These are phyloP conservation scores for Drosophila insularis DNA, from an alignment of 1,140 invertebrate genomes.

Conservation along the genomic window DNA sequence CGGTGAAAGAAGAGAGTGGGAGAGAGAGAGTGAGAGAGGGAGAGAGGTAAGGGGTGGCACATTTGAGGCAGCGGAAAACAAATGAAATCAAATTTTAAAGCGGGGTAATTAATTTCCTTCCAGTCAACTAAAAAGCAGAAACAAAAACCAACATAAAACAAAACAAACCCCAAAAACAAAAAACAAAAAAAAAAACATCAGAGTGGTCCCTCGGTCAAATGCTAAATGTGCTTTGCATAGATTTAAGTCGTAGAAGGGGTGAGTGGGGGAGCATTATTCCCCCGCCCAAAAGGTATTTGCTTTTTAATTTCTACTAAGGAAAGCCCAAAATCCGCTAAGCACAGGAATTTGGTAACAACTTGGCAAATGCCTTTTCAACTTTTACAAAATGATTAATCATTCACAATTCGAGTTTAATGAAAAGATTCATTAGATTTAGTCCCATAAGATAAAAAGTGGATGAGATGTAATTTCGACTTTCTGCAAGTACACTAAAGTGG, in stretches of 20 bases:
- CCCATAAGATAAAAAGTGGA: background rate
- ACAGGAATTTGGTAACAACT: background rate
- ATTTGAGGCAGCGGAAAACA: slow-evolving; percentile 33
- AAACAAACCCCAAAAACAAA: background rate
- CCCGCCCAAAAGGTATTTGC: background rate
- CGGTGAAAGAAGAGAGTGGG: too few species aligned
- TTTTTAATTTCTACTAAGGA: background rate
- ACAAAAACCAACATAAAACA: background rate
- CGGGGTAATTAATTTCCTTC: slow-evolving; percentile 50
- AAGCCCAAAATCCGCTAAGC: background rate
- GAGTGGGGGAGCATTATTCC: too few species aligned
- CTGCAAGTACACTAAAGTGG: too few species aligned
- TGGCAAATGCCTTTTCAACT: slow-evolving; percentile 2
- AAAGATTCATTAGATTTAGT: background rate
- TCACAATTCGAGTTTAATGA: background rate
- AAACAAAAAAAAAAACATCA: background rate
- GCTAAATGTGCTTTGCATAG: slow-evolving; percentile 8
- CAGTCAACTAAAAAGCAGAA: slow-evolving; percentile 10
- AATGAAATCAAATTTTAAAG: slow-evolving; percentile 63
- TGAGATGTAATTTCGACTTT: too few species aligned
- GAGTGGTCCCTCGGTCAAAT: slow-evolving; percentile 1
- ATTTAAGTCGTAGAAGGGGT: background rate
- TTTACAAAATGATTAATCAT: slow-evolving; percentile 4
- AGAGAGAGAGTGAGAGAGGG: background rate
- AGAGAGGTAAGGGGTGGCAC: slow-evolving; percentile 4